Conservation (phyloP, 2,797 vertebrate species). For the Propithecus perrieri region DNA sequence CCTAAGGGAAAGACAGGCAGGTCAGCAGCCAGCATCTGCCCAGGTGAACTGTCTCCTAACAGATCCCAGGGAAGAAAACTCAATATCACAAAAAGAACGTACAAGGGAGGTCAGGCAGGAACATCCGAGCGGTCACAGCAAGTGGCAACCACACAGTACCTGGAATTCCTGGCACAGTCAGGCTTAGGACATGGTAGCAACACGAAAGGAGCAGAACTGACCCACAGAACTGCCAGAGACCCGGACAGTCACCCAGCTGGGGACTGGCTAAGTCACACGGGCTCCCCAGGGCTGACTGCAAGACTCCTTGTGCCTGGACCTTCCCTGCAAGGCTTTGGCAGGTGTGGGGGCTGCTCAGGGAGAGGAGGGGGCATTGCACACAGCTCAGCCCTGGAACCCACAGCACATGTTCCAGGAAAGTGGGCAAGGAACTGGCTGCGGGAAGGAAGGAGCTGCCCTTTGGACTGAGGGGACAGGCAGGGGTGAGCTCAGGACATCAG, state of each 20-base stretch:
- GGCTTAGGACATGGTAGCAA: not conserved
- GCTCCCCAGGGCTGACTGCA: not conserved
- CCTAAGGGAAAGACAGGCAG: slow-evolving; percentile 11
- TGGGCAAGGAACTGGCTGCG: not conserved
- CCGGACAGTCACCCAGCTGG: not conserved
- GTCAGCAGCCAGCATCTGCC: not conserved
- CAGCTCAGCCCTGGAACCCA: not conserved
- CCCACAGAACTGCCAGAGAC: not conserved
- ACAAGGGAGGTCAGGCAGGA: not conserved
- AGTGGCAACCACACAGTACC: not conserved
- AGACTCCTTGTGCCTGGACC: not conserved
- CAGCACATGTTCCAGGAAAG: not conserved
- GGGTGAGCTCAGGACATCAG: not conserved
- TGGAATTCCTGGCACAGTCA: not conserved
- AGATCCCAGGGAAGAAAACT: not conserved
- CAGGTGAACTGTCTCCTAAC: not conserved
- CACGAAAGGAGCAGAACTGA: not conserved
- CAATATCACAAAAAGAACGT: not conserved
- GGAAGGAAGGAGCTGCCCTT: not conserved
- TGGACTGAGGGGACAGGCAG: not conserved
- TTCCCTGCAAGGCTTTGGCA: not conserved
- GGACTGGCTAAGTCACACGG: not conserved
- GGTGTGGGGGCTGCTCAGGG: not conserved
- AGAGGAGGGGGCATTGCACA: not conserved
- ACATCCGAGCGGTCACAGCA: not conserved